These are phyloP conservation scores for Sebastes cheni DNA, from an alignment of 2,797 vertebrate species.

Conservation along the genomic window DNA sequence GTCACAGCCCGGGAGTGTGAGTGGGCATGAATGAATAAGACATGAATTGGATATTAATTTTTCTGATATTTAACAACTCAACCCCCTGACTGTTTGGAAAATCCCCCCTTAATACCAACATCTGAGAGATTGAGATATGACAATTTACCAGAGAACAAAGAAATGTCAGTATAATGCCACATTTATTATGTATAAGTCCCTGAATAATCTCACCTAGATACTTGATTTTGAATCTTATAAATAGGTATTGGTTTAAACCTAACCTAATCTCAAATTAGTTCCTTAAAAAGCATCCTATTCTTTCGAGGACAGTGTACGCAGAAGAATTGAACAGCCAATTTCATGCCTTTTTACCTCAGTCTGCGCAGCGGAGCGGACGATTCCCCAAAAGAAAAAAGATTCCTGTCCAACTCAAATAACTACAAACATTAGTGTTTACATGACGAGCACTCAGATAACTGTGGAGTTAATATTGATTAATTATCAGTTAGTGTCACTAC, in stretches of 20 bases:
- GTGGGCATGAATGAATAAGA: neutral
- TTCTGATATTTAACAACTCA: neutral
- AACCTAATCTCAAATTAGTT: neutral
- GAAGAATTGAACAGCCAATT: neutral
- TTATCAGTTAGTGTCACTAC: neutral
- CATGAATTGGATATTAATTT: neutral
- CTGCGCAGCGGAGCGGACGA: neutral
- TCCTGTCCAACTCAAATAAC: neutral
- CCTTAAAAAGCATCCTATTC: neutral
- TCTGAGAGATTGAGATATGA: neutral
- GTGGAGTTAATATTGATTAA: neutral
- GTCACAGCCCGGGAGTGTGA: constrained; percentile 8
- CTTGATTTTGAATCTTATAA: neutral
- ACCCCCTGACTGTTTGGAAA: neutral
- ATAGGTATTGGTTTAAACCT: neutral
- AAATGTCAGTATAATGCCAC: neutral
- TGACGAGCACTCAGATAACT: neutral
- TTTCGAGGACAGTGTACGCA: neutral
- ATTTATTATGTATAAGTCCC: neutral
- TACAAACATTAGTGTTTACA: neutral
- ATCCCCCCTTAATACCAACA: neutral
- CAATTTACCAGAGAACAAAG: neutral
- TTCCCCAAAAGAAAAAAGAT: neutral
- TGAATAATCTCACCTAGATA: neutral
- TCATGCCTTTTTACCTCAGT: neutral